Evolutionary conservation across 2,797 vertebrate species (phyloP).

Genomic region (Adelosebastes latens): DNA sequence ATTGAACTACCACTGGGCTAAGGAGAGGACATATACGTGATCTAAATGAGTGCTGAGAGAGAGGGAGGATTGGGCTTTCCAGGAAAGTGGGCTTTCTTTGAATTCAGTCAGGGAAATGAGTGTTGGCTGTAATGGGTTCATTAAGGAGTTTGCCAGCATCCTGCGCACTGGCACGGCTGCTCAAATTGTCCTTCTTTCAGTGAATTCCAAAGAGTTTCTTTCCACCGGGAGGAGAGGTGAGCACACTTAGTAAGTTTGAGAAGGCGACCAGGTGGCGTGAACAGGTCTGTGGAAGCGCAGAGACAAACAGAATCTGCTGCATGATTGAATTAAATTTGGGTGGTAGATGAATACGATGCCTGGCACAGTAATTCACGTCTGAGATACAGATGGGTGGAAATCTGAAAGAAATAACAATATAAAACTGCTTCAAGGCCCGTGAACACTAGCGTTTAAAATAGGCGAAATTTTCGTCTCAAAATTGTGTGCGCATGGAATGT

Average conservation of each 20-base stretch:
- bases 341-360: neutral
- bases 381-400: neutral
- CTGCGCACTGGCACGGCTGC: slow-evolving; percentile 22
- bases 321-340: slow-evolving; percentile 7
- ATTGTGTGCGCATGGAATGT: neutral
- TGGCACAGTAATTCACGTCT: neutral
- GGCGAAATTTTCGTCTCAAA: neutral
- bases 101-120: slow-evolving; percentile 67
- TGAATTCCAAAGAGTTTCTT: slow-evolving; percentile 49
- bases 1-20: slow-evolving; percentile 18
- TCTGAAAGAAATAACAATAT: neutral
- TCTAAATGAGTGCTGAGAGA: slow-evolving; percentile 56
- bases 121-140: slow-evolving; percentile 68
- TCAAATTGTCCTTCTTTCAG: slow-evolving; percentile 55
- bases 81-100: slow-evolving; percentile 57
- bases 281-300: slow-evolving; percentile 3
- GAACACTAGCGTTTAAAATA: neutral
- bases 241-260: neutral
- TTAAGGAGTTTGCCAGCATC: slow-evolving; percentile 66
- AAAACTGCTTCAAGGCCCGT: neutral
- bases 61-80: slow-evolving; percentile 36
- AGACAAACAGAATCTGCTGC: slow-evolving; percentile 10
- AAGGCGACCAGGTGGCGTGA: slow-evolving; percentile 17
- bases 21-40: slow-evolving; percentile 45
- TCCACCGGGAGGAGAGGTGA: slow-evolving; percentile 39